Percentiles rank a stretch among this genome's conserved stretches.
phyloP scores from a whole-genome alignment of 2,888 invertebrate genomes.

The Ophraella communa region DNA sequence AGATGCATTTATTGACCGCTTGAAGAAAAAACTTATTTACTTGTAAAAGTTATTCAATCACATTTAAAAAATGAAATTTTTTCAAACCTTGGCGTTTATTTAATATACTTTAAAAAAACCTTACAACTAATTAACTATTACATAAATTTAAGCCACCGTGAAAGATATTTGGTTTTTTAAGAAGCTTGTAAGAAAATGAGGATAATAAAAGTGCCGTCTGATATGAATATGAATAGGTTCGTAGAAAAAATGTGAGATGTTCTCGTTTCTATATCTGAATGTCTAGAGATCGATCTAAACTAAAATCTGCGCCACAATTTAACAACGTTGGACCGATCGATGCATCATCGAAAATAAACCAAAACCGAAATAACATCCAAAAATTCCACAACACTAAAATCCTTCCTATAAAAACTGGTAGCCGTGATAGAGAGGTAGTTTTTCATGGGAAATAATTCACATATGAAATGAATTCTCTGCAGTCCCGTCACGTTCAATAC shows the following conservation, averaged over 20 bases:
- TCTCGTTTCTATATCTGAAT: neutral
- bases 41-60: no score
- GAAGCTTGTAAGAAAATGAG: neutral
- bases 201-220: neutral
- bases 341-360: conserved; percentile 36
- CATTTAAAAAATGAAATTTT: no score
- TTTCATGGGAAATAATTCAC: conserved; percentile 58
- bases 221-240: neutral
- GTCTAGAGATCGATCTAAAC: conserved; percentile 1
- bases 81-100: no score
- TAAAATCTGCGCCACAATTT: conserved; percentile 29
- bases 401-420: conserved; percentile 53
- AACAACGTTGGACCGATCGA: conserved; percentile 38
- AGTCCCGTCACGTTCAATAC: conserved; percentile 56
- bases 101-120: no score
- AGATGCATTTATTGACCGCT: no score
- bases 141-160: no score
- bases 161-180: neutral
- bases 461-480: conserved; percentile 52
- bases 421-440: conserved; percentile 51
- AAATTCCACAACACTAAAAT: conserved; percentile 57
- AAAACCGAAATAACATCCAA: conserved; percentile 45
- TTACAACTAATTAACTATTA: no score
- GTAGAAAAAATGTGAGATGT: neutral
- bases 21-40: no score